phyloP scores from a whole-genome alignment of 2,888 invertebrate species.

The Julus scanicus region DNA sequence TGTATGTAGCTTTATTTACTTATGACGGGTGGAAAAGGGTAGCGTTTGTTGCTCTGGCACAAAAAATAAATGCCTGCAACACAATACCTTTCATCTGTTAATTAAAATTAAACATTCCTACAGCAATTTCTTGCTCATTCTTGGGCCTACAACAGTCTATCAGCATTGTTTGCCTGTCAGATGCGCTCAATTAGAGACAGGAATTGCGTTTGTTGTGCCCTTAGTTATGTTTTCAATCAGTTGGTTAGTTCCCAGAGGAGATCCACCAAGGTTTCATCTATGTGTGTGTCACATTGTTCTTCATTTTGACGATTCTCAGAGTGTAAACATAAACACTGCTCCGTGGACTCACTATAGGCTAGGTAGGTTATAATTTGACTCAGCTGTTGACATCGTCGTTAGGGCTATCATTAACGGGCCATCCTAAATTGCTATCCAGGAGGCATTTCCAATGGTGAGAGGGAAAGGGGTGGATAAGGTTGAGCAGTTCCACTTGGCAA shows the following conservation, averaged over 20 bases:
- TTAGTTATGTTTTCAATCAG: neutral
- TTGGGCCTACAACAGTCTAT: neutral
- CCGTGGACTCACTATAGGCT: neutral
- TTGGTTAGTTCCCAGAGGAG: neutral
- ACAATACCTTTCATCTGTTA: neutral
- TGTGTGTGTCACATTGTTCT: neutral
- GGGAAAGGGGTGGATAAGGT: slow-evolving; percentile 18
- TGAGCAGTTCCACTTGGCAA: slow-evolving; percentile 24
- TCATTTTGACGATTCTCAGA: neutral
- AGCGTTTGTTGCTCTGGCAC: neutral
- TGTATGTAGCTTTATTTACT: too few relatives aligned
- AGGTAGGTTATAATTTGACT: slow-evolving; percentile 42
- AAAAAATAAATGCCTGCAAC: neutral
- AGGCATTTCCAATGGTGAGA: neutral
- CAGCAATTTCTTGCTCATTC: neutral
- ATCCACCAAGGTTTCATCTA: neutral
- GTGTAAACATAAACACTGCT: neutral
- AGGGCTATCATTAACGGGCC: slow-evolving; percentile 52
- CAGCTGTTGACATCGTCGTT: slow-evolving; percentile 53
- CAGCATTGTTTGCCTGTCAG: neutral
- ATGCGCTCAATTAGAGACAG: neutral
- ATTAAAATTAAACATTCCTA: neutral
- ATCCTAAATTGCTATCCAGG: slow-evolving; percentile 40
- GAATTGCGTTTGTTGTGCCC: neutral
- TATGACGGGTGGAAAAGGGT: neutral